A percentile compares a stretch with the other conserved stretches of the same genome.
phyloP scores from a whole-genome alignment of 1,140 invertebrate genomes.

The Meloidogyne chitwoodi region DNA sequence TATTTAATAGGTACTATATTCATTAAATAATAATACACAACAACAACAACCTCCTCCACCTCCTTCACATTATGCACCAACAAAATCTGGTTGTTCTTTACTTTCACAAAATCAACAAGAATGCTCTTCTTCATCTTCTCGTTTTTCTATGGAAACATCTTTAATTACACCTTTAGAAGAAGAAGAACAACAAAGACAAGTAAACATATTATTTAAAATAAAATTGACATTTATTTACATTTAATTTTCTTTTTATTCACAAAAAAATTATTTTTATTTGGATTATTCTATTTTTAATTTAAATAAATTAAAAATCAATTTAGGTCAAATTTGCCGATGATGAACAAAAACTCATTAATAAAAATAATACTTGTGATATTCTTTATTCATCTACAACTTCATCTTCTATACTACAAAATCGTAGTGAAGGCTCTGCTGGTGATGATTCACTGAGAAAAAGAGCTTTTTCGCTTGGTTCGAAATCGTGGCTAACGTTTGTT shows the following conservation, averaged over 20 bases:
- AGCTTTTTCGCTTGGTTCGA: slow-evolving; percentile 24
- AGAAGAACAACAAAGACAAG: slow-evolving; percentile 6
- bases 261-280: no score
- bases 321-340: slow-evolving; percentile 11
- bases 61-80: background rate
- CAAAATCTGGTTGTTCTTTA: background rate
- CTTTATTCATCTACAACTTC: background rate
- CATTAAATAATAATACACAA: background rate
- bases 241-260: no score
- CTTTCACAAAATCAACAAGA: slow-evolving; percentile 6
- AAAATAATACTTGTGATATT: background rate
- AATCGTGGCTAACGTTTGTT: slow-evolving; percentile 27
- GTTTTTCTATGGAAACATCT: slow-evolving; percentile 22
- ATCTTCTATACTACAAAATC: background rate
- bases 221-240: no score
- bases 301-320: background rate
- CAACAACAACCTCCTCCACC: background rate
- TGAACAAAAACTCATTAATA: slow-evolving; percentile 8
- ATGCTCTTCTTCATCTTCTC: slow-evolving; percentile 14
- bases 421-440: background rate
- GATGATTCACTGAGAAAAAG: slow-evolving; percentile 26
- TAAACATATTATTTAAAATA: background rate
- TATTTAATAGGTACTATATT: background rate
- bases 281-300: background rate
- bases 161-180: slow-evolving; percentile 19